Evolutionary conservation across 1,140 invertebrate genomes (phyloP).

Genomic region (Tribolium madens): DNA sequence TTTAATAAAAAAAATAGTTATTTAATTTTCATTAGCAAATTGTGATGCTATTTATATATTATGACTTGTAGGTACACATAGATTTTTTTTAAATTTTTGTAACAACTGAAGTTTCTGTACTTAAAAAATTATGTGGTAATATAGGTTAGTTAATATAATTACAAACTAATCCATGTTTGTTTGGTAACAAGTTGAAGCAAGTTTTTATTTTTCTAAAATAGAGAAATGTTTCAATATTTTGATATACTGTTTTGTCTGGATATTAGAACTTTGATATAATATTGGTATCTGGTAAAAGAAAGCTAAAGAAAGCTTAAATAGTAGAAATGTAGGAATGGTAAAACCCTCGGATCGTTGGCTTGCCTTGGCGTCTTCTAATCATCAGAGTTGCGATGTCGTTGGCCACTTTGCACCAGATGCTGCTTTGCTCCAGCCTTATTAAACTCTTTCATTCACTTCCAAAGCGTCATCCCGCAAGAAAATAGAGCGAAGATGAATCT

Average conservation of each 20-base stretch:
- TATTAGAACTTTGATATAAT: neutral
- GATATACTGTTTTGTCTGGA: too few relatives aligned
- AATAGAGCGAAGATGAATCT: neutral
- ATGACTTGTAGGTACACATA: neutral
- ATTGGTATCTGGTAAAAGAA: neutral
- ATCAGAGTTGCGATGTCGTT: conserved; percentile 22
- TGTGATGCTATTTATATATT: neutral
- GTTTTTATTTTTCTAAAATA: too few relatives aligned
- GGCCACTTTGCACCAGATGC: conserved; percentile 26
- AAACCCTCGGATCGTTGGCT: conserved; percentile 1
- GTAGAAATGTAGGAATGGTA: neutral
- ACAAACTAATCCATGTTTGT: too few relatives aligned
- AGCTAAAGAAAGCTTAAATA: neutral
- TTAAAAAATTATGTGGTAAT: too few relatives aligned
- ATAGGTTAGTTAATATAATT: too few relatives aligned
- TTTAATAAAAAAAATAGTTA: too few relatives aligned
- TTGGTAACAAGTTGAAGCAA: too few relatives aligned
- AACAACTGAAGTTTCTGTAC: too few relatives aligned
- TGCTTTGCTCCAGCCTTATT: conserved; percentile 10
- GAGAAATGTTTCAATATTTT: too few relatives aligned
- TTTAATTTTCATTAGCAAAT: neutral
- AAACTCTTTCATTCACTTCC: conserved; percentile 12
- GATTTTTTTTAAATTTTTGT: neutral
- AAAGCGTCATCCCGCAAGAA: neutral
- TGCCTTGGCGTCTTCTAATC: conserved; percentile 21